Evolutionary conservation across 35 echinoderm and acorn worm genomes (phyloP).

Genomic region (Ptychodera flava): DNA sequence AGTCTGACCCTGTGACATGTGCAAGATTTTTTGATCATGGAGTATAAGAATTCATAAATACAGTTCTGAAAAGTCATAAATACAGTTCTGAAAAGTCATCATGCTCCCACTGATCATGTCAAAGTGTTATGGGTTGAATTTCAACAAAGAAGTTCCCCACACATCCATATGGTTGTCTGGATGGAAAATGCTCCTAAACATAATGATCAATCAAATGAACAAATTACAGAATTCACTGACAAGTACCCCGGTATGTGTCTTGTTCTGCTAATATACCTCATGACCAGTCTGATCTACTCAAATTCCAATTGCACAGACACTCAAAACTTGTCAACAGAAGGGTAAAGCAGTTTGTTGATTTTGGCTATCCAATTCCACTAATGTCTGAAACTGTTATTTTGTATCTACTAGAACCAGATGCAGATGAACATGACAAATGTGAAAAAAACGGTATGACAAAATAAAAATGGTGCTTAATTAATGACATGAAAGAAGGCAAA

Average conservation of each 20-base stretch:
- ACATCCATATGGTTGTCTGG: slow-evolving; percentile 19
- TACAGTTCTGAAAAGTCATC: slow-evolving; percentile 7
- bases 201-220: background rate
- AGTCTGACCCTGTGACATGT: slow-evolving; percentile 39
- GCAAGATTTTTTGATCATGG: slow-evolving; percentile 23
- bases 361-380: slow-evolving; percentile 25
- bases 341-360: slow-evolving; percentile 13
- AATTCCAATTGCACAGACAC: slow-evolving; percentile 20
- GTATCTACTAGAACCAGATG: background rate
- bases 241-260: slow-evolving; percentile 14
- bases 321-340: slow-evolving; percentile 13
- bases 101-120: background rate
- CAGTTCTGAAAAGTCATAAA: too few species aligned
- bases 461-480: background rate
- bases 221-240: slow-evolving; percentile 7
- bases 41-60: slow-evolving; percentile 16
- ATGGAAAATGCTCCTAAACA: slow-evolving; percentile 16
- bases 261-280: slow-evolving; percentile 11
- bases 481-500: background rate
- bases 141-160: slow-evolving; percentile 13
- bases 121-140: slow-evolving; percentile 12
- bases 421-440: background rate
- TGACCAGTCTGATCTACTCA: background rate
- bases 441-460: background rate
- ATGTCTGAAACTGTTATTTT: slow-evolving; percentile 2